Conservation (phyloP, 2,888 invertebrate species). For the Mystacides longicornis region DNA sequence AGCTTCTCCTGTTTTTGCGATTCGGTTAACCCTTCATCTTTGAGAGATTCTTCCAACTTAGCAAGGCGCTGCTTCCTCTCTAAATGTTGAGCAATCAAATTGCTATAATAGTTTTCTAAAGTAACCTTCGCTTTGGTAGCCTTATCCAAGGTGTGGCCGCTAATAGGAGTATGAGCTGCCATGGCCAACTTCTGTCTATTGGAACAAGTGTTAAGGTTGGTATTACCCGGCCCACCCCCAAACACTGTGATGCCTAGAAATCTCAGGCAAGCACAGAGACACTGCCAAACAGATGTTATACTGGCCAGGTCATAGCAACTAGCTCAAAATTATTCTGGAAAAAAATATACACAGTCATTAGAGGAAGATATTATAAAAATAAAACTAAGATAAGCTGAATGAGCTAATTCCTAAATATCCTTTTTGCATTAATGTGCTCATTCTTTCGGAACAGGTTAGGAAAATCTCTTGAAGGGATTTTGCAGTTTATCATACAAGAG, state of each 20-base stretch:
- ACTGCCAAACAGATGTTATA: slow-evolving; percentile 6
- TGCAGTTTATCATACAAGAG: too few relatives aligned
- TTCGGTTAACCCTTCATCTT: slow-evolving; percentile 90
- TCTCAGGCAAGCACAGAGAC: slow-evolving; percentile 6
- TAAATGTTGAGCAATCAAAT: slow-evolving; percentile 94
- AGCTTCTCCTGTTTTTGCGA: slow-evolving; percentile 92
- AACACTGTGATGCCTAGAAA: background rate
- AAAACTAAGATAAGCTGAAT: too few relatives aligned
- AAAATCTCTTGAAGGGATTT: too few relatives aligned
- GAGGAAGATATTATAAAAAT: too few relatives aligned
- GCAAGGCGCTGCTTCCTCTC: slow-evolving; percentile 94
- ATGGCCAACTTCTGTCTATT: slow-evolving; percentile 2
- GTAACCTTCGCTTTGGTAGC: slow-evolving; percentile 99
- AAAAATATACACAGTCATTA: background rate
- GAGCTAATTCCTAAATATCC: too few relatives aligned
- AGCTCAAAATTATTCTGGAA: background rate
- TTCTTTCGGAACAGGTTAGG: too few relatives aligned
- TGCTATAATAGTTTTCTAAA: slow-evolving; percentile 98
- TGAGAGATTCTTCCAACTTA: slow-evolving; percentile 92
- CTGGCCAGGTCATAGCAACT: slow-evolving; percentile 5
- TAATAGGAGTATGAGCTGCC: slow-evolving; percentile 74
- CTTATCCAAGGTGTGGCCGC: slow-evolving; percentile 96
- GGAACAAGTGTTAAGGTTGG: background rate
- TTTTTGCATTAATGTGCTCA: too few relatives aligned
- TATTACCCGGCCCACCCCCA: background rate